phyloP scores from a whole-genome alignment of 2,797 vertebrate genomes.

The Gorsachius magnificus region DNA sequence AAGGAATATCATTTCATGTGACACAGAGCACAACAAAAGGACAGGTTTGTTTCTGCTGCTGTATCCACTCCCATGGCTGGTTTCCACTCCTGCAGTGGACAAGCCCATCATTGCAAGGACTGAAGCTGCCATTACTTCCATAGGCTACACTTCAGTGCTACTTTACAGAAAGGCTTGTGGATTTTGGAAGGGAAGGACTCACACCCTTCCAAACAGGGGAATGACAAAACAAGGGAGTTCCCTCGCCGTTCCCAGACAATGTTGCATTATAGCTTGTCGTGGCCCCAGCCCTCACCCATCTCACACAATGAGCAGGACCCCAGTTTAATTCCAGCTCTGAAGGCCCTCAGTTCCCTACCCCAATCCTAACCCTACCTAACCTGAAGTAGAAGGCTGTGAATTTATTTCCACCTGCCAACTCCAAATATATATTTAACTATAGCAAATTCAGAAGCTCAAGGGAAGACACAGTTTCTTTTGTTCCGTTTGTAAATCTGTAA shows the following conservation, averaged over 20 bases:
- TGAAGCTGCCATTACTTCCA: background rate
- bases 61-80: background rate
- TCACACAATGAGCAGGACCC: background rate
- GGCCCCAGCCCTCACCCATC: background rate
- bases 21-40: background rate
- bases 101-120: background rate
- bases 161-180: background rate
- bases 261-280: background rate
- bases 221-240: background rate
- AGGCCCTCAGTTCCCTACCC: background rate
- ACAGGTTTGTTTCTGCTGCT: background rate
- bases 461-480: background rate
- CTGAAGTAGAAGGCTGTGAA: background rate
- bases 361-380: background rate
- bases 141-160: background rate
- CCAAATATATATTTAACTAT: background rate
- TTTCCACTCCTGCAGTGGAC: background rate
- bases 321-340: background rate
- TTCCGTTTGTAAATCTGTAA: background rate
- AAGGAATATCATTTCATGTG: background rate
- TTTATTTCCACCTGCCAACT: background rate
- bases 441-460: background rate
- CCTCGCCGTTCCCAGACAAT: background rate
- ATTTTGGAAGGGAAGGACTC: background rate
- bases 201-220: background rate